Evolutionary conservation across 2,113 vertebrate genomes (phyloP).

Genomic region (Prunella himalayana): DNA sequence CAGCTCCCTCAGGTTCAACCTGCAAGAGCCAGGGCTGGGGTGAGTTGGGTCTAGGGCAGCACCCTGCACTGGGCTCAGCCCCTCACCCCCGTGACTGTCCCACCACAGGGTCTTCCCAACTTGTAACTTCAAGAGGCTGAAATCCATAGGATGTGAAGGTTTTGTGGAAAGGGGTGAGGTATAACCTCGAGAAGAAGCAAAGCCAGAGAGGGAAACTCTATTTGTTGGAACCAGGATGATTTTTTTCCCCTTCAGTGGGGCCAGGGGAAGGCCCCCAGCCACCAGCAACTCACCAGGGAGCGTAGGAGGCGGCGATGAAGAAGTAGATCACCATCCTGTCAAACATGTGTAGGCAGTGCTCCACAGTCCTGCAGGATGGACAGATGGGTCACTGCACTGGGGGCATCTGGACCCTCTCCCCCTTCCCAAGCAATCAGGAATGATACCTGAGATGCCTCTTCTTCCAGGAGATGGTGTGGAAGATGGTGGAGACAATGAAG

Average conservation of each 20-base stretch:
- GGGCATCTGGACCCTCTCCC: fast-evolving
- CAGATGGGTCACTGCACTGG: not conserved
- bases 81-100: not conserved
- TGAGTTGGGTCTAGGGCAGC: not conserved
- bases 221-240: not conserved
- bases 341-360: constrained; percentile 91
- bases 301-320: constrained; percentile 90
- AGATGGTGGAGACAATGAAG: constrained; percentile 93
- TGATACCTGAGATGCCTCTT: constrained; percentile 89
- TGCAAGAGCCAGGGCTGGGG: constrained; percentile 27
- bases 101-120: not conserved
- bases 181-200: not conserved
- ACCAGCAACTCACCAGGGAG: constrained; percentile 84
- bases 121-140: not conserved
- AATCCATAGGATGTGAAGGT: not conserved
- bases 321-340: constrained; percentile 95
- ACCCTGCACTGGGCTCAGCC: not conserved
- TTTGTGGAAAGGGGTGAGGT: not conserved
- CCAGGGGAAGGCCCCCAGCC: not conserved
- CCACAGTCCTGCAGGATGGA: constrained; percentile 74
- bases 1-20: constrained; percentile 88
- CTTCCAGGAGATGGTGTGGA: constrained; percentile 95
- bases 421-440: fast-evolving
- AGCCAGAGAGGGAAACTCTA: not conserved
- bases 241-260: not conserved